A percentile compares a stretch with the other conserved stretches of the same genome.
These are phyloP conservation scores for Margarornis squamiger DNA, from an alignment of 2,797 vertebrate species.

Conservation along the genomic window DNA sequence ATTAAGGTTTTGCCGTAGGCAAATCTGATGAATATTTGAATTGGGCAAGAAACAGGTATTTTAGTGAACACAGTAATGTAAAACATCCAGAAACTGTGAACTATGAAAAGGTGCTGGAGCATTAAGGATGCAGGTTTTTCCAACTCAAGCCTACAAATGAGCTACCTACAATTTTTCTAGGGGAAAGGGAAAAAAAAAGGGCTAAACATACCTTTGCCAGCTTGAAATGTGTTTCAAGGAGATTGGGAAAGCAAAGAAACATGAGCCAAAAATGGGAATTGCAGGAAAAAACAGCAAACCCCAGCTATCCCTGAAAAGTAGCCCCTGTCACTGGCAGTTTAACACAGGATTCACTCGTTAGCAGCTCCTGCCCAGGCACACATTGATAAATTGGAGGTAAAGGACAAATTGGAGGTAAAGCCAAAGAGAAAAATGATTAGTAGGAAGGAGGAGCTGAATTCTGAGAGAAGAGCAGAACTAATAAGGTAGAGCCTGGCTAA, in stretches of 20 bases:
- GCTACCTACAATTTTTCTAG: neutral
- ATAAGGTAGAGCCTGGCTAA: neutral
- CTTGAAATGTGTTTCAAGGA: slow-evolving; percentile 9
- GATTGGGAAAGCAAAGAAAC: neutral
- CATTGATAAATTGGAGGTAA: neutral
- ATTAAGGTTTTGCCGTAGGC: slow-evolving; percentile 11
- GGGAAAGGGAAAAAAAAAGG: neutral
- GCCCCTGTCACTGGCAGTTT: neutral
- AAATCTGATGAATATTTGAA: slow-evolving; percentile 4
- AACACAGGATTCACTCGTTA: neutral
- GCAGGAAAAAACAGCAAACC: neutral
- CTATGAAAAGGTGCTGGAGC: neutral
- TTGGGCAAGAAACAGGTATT: neutral
- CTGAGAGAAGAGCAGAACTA: neutral
- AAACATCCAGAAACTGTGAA: neutral
- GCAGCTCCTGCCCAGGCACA: neutral
- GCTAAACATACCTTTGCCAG: neutral
- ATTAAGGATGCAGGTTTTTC: neutral
- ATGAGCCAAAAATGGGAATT: neutral
- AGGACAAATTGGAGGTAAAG: neutral
- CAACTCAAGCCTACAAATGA: neutral
- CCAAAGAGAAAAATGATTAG: neutral
- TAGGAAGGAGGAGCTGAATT: neutral
- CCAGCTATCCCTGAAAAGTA: neutral
- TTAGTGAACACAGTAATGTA: neutral